Evolutionary conservation across 1,140 invertebrate species (phyloP), one percentile per base, ranked within the genome.

Genomic region (Musca vetustissima): DNA sequence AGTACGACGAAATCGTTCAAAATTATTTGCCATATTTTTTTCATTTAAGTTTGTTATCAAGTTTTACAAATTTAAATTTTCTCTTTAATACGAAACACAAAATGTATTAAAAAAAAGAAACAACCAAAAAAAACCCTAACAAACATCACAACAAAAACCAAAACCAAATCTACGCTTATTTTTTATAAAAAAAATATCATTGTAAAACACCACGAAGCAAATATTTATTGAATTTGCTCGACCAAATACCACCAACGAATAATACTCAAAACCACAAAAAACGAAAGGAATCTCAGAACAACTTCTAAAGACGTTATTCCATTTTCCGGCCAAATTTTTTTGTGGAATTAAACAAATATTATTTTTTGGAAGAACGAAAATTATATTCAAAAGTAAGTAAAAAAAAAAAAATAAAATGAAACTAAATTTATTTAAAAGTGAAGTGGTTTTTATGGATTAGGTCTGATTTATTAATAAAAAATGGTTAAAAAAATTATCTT

Each of bases 1-100:
- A 17, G 17, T 48, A 17, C n/a, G 21, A 59, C 28, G 32, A 21
- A 43, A 19, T 21, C 22, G 17, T 32, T 32, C 32, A 61, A 21
- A 61, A 36, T 19, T 11, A 43, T 61, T 17, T 61, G 57, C 57
- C 57, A 61, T 61, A 61, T 61, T 61, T 61, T 61, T 61, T 61
- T 19, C 19, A 36, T 19, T 52, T 19, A 19, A 52, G 21, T 52
- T 61, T 61, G 25, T 43, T 61, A 61, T 9, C 4, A 43, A 43
- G 36, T 43, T 43, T 43, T 43, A 43, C 36, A 43, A 43, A 28
- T 28, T 28, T 28, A 59, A 28, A n/a, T 59, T 28, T 59, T 59
- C 8, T 28, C 32, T 59, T 4, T 59, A n/a, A n/a, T 59, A 8
- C 4, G 28, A 17, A 61, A 61, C 2, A 61, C 13, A 19, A 61